phyloP scores from a whole-genome alignment of 1,140 invertebrate genomes.

The Elysia chlorotica region DNA sequence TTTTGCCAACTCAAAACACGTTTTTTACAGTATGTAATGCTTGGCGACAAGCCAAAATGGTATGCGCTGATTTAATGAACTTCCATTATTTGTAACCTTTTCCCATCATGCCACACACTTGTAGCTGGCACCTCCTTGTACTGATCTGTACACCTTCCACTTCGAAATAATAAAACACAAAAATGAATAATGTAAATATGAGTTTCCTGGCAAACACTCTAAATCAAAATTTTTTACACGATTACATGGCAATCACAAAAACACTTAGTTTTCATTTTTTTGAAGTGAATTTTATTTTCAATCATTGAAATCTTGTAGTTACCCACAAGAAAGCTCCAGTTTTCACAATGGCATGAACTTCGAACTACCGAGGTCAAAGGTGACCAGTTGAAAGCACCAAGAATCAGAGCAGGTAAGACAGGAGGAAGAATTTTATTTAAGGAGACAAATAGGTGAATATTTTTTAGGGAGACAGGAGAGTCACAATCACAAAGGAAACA shows the following conservation, averaged over 20 bases:
- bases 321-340: constrained; percentile 46
- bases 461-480: too few relatives aligned
- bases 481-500: too few relatives aligned
- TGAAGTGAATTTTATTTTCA: not conserved
- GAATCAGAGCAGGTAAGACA: constrained; percentile 42
- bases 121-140: too few relatives aligned
- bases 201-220: not conserved
- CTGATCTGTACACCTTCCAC: not conserved
- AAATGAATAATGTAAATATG: not conserved
- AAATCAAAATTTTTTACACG: not conserved
- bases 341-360: constrained; percentile 51
- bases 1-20: too few relatives aligned
- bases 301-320: constrained; percentile 28
- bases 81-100: not conserved
- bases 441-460: too few relatives aligned
- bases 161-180: not conserved
- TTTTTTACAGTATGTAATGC: too few relatives aligned
- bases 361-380: constrained; percentile 34
- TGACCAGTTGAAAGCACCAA: constrained; percentile 44
- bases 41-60: not conserved
- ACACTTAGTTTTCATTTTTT: not conserved
- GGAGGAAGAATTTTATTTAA: not conserved
- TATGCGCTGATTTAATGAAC: too few relatives aligned
- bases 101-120: not conserved
- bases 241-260: not conserved